Conservation (phyloP, 2,113 vertebrate species). For the Oreochromis niloticus region DNA sequence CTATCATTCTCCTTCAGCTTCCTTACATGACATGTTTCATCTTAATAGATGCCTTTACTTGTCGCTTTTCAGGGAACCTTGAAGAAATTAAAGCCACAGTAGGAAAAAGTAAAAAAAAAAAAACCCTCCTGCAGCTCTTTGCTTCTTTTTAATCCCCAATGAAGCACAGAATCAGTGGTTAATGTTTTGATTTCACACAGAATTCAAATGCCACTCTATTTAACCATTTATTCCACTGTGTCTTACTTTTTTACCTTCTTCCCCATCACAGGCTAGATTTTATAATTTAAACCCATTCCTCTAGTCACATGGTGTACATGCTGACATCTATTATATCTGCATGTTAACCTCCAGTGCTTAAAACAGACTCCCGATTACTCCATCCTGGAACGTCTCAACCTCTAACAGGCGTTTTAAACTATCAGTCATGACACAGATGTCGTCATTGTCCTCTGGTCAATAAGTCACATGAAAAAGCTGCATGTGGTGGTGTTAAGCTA, state of each 20-base stretch:
- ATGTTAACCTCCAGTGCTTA: background rate
- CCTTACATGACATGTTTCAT: background rate
- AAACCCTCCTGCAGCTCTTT: accelerated
- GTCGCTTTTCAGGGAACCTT: background rate
- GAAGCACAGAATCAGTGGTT: background rate
- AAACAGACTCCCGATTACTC: background rate
- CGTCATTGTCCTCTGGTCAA: background rate
- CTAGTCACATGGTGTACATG: background rate
- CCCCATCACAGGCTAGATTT: background rate
- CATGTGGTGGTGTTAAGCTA: conserved; percentile 48
- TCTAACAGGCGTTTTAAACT: background rate
- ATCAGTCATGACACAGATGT: background rate
- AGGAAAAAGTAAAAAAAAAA: background rate
- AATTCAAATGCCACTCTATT: background rate
- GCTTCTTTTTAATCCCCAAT: background rate
- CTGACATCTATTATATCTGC: background rate
- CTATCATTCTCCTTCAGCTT: background rate
- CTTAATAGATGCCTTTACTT: background rate
- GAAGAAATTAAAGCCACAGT: background rate
- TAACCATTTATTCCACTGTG: background rate
- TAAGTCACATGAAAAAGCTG: conserved; percentile 36
- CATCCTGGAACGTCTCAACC: background rate
- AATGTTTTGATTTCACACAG: background rate
- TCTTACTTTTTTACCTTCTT: accelerated
- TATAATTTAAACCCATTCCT: background rate